phyloP scores from a whole-genome alignment of 2,113 vertebrate genomes.

The Macquaria ambigua region DNA sequence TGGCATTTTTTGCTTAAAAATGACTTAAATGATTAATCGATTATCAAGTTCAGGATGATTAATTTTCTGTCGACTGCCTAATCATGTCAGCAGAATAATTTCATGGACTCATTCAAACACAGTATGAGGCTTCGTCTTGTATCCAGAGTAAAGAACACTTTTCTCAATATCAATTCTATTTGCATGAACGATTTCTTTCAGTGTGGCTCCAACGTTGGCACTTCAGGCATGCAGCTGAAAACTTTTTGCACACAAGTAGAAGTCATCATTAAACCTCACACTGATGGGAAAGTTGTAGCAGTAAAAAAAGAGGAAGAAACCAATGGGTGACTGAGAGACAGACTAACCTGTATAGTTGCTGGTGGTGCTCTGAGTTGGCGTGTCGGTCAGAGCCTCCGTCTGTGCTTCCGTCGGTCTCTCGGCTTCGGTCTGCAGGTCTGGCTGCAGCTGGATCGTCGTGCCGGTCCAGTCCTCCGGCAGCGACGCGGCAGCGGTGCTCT shows the following conservation, averaged over 20 bases:
- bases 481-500: neutral
- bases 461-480: constrained; percentile 49
- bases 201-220: neutral
- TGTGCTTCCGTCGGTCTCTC: constrained; percentile 37
- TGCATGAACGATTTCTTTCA: neutral
- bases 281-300: neutral
- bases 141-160: neutral
- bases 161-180: neutral
- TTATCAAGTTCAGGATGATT: neutral
- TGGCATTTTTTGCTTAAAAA: too few relatives aligned
- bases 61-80: neutral
- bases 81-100: neutral
- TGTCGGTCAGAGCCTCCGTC: constrained; percentile 17
- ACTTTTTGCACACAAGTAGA: neutral
- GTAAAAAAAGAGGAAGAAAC: neutral
- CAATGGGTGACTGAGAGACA: too few relatives aligned
- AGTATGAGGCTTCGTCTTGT: neutral
- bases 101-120: neutral
- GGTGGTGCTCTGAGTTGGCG: constrained; percentile 53
- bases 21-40: neutral
- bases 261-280: neutral
- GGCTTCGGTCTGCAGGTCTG: constrained; percentile 73
- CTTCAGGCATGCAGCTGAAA: neutral
- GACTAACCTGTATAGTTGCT: constrained; percentile 83
- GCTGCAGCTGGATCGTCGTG: constrained; percentile 59